Evolutionary conservation across 2,797 vertebrate genomes (phyloP).

Genomic region (Arremon brunneinucha): DNA sequence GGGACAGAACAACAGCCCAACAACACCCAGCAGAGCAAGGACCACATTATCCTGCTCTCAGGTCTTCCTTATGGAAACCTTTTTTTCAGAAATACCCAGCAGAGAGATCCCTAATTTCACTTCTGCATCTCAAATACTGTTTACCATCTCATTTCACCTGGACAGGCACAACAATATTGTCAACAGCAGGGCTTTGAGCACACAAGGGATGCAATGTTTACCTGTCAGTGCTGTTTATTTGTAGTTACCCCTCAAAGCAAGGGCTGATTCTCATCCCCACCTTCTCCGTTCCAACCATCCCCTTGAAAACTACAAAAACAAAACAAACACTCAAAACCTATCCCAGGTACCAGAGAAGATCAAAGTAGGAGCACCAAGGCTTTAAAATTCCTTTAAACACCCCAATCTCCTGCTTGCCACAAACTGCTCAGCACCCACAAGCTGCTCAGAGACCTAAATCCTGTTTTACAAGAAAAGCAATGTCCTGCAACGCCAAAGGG

Average conservation of each 20-base stretch:
- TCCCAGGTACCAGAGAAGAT: neutral
- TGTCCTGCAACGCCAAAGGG: neutral
- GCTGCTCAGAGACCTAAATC: neutral
- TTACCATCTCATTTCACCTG: neutral
- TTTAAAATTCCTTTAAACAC: neutral
- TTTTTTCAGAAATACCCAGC: neutral
- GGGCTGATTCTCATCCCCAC: neutral
- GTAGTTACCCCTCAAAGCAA: neutral
- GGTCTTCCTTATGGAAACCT: neutral
- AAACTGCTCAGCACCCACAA: neutral
- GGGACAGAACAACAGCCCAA: neutral
- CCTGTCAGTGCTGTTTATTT: neutral
- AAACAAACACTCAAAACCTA: neutral
- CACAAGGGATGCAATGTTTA: neutral
- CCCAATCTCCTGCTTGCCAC: neutral
- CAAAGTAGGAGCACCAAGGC: neutral
- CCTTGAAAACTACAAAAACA: neutral
- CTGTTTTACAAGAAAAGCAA: neutral
- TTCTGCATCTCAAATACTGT: neutral
- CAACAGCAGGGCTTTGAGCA: neutral
- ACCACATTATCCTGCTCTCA: neutral
- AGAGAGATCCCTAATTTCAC: neutral
- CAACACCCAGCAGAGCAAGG: neutral
- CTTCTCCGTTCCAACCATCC: neutral
- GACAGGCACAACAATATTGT: neutral